A percentile compares a stretch with the other conserved stretches of the same genome.
phyloP scores from a whole-genome alignment of 2,113 vertebrate species.

The Sialia sialis region DNA sequence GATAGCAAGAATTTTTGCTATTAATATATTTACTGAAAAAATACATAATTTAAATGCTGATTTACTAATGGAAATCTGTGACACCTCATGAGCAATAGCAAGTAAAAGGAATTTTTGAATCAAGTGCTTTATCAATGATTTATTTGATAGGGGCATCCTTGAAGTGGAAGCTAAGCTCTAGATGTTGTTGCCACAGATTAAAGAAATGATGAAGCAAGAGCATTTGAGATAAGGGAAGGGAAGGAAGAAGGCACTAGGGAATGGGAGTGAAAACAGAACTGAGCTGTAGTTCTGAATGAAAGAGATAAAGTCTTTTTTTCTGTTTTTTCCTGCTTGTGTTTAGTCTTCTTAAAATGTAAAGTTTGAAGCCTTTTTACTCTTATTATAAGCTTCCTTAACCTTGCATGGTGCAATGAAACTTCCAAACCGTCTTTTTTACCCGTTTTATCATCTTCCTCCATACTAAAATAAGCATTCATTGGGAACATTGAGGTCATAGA shows the following conservation, averaged over 20 bases:
- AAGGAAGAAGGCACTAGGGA: not conserved
- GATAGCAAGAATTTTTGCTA: not conserved
- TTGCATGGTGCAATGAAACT: not conserved
- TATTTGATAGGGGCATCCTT: not conserved
- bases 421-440: not conserved
- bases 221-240: not conserved
- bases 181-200: not conserved
- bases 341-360: not conserved
- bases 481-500: not conserved
- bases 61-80: not conserved
- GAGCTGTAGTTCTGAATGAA: not conserved
- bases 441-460: rapidly evolving
- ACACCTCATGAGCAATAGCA: not conserved
- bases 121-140: not conserved
- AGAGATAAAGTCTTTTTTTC: not conserved
- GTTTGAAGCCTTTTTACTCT: not conserved
- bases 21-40: not conserved
- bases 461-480: not conserved
- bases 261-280: not conserved
- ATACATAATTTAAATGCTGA: not conserved
- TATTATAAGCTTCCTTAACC: not conserved
- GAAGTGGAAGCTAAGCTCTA: not conserved
- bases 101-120: not conserved
- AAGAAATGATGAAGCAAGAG: not conserved
- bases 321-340: not conserved